Base-by-base conservation (phyloP, 2,113 vertebrate genomes). In the Bolborhynchus lineola region DNA sequence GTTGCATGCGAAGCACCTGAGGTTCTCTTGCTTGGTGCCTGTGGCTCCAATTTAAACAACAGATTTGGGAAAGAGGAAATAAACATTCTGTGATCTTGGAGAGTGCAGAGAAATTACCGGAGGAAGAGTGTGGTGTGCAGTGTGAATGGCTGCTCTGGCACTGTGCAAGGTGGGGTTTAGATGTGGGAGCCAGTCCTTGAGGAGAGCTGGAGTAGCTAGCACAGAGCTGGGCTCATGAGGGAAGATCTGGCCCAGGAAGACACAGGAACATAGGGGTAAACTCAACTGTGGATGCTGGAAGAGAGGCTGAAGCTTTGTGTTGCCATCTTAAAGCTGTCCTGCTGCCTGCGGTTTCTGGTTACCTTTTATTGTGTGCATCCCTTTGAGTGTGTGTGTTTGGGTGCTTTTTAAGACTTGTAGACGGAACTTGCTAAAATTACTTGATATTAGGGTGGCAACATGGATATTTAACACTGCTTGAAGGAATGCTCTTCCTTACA, bases 121-220 rank as follows among this genome's bases (percentile, higher is more conserved):
- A 80, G 71, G 46, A 67, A 59, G 62, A 71, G 17, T 10, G 5
- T 83, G 39, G 18, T 72, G 16, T 57, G 33, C 24, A 52, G 50
- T 0, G 0, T 70, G 52, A 41, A 14, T 91, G 29, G 77, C 77
- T 86, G 52, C 47, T 0, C 0, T 69, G 19, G 33, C 28, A 41
- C 50, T 13, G 3, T 70, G 59, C 23, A 26, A 83, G 33, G 4
- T 81, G 33, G 47, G 12, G 5, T 49, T 14, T 6, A 21, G 80
- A 20, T 76, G 47, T 88, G 76, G 21, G 31, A 76, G 39, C 37
- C 4, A 44, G 57, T 50, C 42, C 76, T 25, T 50, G 59, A 63
- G 53, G 35, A 72, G 35, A 80, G 16, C 72, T 52, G 10, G 37
- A 70, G 11, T 26, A 57, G 52, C n/a, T 49, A 42, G 24, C 2